Percentiles rank a stretch among this genome's conserved stretches.
Conservation (phyloP, 2,888 invertebrate species). For the Apodemia hepburni region DNA sequence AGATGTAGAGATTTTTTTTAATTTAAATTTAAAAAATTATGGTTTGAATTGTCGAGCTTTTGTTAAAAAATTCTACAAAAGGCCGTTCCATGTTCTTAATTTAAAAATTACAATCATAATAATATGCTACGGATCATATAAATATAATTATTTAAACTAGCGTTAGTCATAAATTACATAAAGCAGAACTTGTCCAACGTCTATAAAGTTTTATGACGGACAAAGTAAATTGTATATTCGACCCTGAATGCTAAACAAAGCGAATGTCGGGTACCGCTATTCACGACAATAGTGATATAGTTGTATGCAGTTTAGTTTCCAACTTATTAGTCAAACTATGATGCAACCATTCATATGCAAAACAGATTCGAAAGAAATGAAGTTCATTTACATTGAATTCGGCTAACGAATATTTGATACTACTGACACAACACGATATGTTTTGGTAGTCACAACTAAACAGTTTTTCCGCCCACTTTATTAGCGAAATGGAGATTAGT, state of each 20-base stretch:
- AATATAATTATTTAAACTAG: constrained; percentile 1
- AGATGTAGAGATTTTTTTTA: too few species aligned
- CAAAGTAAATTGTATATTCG: constrained; percentile 40
- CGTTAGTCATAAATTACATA: constrained; percentile 4
- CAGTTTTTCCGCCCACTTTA: too few species aligned
- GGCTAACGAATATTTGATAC: not conserved
- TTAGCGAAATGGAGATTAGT: too few species aligned
- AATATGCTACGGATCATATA: not conserved
- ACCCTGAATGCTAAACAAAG: constrained; percentile 50
- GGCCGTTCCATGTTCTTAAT: not conserved
- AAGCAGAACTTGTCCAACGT: constrained; percentile 28
- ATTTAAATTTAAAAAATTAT: too few species aligned
- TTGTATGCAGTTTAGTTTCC: not conserved
- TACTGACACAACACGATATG: too few species aligned
- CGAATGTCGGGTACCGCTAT: constrained; percentile 44
- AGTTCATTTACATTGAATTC: constrained; percentile 5
- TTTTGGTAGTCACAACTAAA: too few species aligned
- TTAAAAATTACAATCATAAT: constrained; percentile 4
- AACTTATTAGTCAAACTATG: not conserved
- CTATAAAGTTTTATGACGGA: constrained; percentile 39
- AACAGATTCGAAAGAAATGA: not conserved
- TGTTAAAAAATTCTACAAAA: not conserved
- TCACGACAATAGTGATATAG: constrained; percentile 26
- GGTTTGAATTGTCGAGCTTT: too few species aligned
- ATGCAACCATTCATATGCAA: not conserved